Percentiles rank a stretch among this genome's conserved stretches.
Evolutionary conservation across 2,113 vertebrate species (phyloP).

Genomic region (Apeltes quadracus): DNA sequence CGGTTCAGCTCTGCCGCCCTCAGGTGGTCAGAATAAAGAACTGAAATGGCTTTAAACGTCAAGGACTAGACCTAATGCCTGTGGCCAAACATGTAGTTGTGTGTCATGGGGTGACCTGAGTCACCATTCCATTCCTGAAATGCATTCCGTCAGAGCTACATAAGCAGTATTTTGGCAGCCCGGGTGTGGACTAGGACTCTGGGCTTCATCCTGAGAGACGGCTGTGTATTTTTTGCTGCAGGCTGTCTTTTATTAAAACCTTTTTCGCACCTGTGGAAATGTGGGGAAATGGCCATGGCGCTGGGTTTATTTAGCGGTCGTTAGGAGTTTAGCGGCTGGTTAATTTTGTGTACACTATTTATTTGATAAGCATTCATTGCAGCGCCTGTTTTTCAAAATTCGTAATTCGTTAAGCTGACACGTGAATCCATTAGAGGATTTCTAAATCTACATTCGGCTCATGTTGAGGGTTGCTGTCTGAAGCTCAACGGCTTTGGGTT

Average conservation of each 20-base stretch:
- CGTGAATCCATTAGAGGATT: slow-evolving; percentile 57
- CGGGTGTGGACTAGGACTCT: slow-evolving; percentile 1
- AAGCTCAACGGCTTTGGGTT: slow-evolving; percentile 16
- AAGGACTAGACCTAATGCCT: slow-evolving; percentile 21
- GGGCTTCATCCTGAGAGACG: background rate
- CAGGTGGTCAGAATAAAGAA: slow-evolving; percentile 1
- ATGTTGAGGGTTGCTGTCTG: slow-evolving; percentile 15
- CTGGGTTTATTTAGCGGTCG: slow-evolving; percentile 5
- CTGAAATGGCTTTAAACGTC: background rate
- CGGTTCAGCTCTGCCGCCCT: background rate
- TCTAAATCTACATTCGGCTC: slow-evolving; percentile 29
- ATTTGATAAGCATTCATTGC: slow-evolving; percentile 67
- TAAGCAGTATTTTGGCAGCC: background rate
- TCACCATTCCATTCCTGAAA: slow-evolving; percentile 17
- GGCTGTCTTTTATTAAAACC: slow-evolving; percentile 36
- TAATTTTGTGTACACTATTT: slow-evolving; percentile 75
- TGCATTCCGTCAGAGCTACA: slow-evolving; percentile 18
- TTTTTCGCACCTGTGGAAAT: slow-evolving; percentile 12
- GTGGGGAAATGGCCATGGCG: background rate
- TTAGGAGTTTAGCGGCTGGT: slow-evolving; percentile 24
- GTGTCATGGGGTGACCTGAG: background rate
- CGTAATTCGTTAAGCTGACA: slow-evolving; percentile 56
- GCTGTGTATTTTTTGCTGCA: slow-evolving; percentile 16
- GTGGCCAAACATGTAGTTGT: slow-evolving; percentile 2
- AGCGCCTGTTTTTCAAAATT: slow-evolving; percentile 59